Evolutionary conservation across 2,113 vertebrate genomes (phyloP), one percentile per base, ranked within the genome.

Genomic region (Neolamprologus hecqui): DNA sequence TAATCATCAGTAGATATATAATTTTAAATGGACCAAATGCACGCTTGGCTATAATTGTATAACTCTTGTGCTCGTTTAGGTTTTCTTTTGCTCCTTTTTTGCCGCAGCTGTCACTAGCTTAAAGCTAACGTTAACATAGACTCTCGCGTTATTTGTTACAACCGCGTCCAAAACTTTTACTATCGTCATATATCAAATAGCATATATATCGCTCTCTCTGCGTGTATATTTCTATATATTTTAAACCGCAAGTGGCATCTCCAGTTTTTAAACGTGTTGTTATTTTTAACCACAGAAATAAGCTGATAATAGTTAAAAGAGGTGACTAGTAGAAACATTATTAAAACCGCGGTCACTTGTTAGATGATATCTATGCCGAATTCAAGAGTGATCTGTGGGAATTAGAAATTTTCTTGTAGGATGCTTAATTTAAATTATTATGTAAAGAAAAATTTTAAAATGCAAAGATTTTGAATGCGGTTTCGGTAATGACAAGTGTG

Each of bases 111-210:
- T 73, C 7, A 5, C 7, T 55, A 81, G 73, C 58, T 26, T 19
- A n/a, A 68, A 49, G 90, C 85, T 90, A 87, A 89, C 40, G 9
- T 8, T 55, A 31, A 3, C n/a, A 6, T 31, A 53, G 11, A 19
- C 2, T 63, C 31, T 53, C 15, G 15, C 35, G 13, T 80, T 53
- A 23, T 65, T 31, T 45, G 31, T 21, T 21, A 5, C 31, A n/a
- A 10, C 31, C 33, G 9, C 15, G 37, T 23, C 9, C n/a, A 68
- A 35, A 75, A 54, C 23, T 42, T 28, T 45, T 49, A n/a, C 23
- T 31, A 75, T 47, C 15, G 70, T 49, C 15, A 12, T n/a, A 31
- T 77, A n/a, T n/a, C 26, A 49, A 49, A 31, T 31, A 49, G 2
- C 40, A 3, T 19, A 19, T 77, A 75, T 0, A 28, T 19, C 14